Base-by-base conservation (phyloP, 2,113 vertebrate species). In the Alouatta palliata region DNA sequence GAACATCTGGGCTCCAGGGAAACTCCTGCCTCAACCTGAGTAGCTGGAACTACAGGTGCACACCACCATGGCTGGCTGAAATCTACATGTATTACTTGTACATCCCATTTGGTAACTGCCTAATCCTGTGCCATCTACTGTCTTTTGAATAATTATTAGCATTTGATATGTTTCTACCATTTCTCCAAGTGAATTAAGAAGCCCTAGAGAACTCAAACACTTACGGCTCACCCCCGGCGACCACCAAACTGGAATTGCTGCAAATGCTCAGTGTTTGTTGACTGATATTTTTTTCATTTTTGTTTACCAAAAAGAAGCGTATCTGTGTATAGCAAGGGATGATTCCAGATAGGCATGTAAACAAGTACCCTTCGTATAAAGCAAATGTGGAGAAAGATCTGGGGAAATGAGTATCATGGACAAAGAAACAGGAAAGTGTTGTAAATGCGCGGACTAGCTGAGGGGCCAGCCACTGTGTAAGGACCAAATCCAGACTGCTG, bases 401-500 rank as follows among this genome's bases (percentile, higher is more conserved):
- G 6, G 1, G 56, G 4, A 27, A 61, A 93, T 49, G 23, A 91
- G 52, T 9, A 19, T 7, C 5, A 45, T 25, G n/a, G 4, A 12
- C 23, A 27, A 64, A 37, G 37, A 80, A n/a, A 75, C 0, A 27
- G 35, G 30, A 23, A 76, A 52, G 19, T 19, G 4, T 75, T 73
- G 40, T 37, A 3, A 25, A 5, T 8, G 27, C 54, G 6, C 1
- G n/a, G 45, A 77, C 27, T 25, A 35, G 37, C 21, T 35, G 35
- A 23, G n/a, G 35, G 13, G 8, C 27, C n/a, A 45, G 21, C 17
- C 4, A 2, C n/a, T 11, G 7, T 14, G 10, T 21, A 6, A 12
- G 17, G 27, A 32, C 75, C 25, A 3, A 9, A n/a, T 5, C 35
- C 2, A 45, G 4, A 23, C 2, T 1, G 4, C 85, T 56, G 25